A percentile compares a stretch with the other conserved stretches of the same genome.
Evolutionary conservation across 2,797 vertebrate genomes (phyloP).

Genomic region (Ara ararauna): DNA sequence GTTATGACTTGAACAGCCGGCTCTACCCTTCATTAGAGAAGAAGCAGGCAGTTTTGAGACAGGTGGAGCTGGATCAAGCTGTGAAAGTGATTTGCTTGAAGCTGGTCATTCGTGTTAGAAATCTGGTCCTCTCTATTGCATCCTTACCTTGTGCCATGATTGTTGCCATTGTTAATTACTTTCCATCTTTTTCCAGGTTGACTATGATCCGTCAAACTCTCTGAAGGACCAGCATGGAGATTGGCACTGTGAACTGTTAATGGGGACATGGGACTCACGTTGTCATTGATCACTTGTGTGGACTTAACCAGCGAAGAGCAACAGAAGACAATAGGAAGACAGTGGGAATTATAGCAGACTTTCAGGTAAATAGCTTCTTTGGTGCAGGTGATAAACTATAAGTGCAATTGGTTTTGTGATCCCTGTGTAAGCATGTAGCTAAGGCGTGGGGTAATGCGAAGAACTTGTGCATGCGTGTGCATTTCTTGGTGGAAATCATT

Average conservation of each 20-base stretch:
- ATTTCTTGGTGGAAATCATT: background rate
- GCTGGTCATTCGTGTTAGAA: constrained; percentile 78
- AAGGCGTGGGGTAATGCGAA: background rate
- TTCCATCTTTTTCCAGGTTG: constrained; percentile 78
- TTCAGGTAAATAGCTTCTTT: constrained; percentile 76
- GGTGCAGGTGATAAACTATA: background rate
- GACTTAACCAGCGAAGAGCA: constrained; percentile 75
- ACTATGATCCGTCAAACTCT: constrained; percentile 67
- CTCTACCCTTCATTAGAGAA: constrained; percentile 83
- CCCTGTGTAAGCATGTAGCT: background rate
- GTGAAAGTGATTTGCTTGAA: constrained; percentile 78
- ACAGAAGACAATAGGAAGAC: constrained; percentile 65
- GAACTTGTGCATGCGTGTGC: background rate
- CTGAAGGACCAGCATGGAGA: constrained; percentile 73
- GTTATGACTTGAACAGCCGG: constrained; percentile 84
- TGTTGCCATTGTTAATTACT: constrained; percentile 47
- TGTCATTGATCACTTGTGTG: constrained; percentile 84
- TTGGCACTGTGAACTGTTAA: constrained; percentile 74
- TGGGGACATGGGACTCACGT: constrained; percentile 92
- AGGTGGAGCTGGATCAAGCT: constrained; percentile 81
- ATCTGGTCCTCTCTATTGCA: constrained; percentile 56
- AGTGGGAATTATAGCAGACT: constrained; percentile 63
- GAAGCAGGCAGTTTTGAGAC: constrained; percentile 81
- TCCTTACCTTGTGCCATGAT: constrained; percentile 45
- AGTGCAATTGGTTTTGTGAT: background rate